These are phyloP conservation scores for Stenotaenia linearis DNA, from an alignment of 2,888 invertebrate species.

Conservation along the genomic window DNA sequence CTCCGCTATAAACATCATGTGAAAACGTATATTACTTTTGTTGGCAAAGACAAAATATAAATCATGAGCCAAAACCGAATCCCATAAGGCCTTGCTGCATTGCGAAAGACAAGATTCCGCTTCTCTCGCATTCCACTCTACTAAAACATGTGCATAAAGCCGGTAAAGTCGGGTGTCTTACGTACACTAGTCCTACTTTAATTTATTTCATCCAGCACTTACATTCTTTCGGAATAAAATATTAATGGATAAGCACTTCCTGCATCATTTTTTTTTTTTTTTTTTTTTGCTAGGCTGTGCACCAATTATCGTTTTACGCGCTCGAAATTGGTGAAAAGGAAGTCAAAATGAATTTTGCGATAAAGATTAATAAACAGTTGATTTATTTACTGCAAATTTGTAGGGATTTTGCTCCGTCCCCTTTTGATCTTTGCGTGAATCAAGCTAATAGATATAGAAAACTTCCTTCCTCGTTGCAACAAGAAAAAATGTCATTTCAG, in stretches of 20 bases:
- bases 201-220: too few relatives aligned
- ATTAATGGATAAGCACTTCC: too few relatives aligned
- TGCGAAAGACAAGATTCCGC: background rate
- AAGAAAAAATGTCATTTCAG: background rate
- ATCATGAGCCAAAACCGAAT: background rate
- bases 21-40: slow-evolving; percentile 5
- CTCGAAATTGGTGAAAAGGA: too few relatives aligned
- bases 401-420: background rate
- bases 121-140: background rate
- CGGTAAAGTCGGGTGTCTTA: background rate
- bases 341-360: too few relatives aligned
- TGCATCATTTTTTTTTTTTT: too few relatives aligned
- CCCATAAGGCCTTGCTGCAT: background rate
- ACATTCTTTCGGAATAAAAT: too few relatives aligned
- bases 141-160: background rate
- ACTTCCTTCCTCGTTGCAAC: background rate
- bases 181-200: background rate
- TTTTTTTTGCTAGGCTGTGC: too few relatives aligned
- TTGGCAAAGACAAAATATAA: slow-evolving; percentile 1
- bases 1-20: background rate
- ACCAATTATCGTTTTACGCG: too few relatives aligned
- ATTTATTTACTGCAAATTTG: background rate
- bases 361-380: background rate
- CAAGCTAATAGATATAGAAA: background rate
- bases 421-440: background rate